Conservation (phyloP, 1,140 invertebrate species). For the Drosophila nasuta region DNA sequence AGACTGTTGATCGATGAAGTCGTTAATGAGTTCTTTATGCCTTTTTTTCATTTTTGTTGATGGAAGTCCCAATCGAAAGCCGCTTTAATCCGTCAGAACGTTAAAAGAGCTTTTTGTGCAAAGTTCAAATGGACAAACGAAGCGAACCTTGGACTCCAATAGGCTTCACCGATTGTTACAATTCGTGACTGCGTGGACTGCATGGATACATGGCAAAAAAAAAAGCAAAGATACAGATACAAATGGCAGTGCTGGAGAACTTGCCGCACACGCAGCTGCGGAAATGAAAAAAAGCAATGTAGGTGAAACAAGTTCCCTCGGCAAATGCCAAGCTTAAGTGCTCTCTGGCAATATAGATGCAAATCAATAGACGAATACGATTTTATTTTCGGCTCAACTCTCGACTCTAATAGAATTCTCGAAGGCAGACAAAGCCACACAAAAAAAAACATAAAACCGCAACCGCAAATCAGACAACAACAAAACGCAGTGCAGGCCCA, state of each 20-base stretch:
- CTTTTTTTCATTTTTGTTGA: slow-evolving; percentile 37
- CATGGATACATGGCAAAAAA: slow-evolving; percentile 1
- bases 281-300: slow-evolving; percentile 78
- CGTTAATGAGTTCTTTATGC: slow-evolving; percentile 59
- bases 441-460: slow-evolving; percentile 24
- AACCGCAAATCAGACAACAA: slow-evolving; percentile 73
- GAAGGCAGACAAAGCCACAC: slow-evolving; percentile 20
- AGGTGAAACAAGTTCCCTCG: slow-evolving; percentile 77
- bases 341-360: slow-evolving; percentile 66
- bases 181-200: slow-evolving; percentile 26
- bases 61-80: slow-evolving; percentile 30
- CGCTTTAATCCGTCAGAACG: slow-evolving; percentile 50
- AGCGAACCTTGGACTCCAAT: slow-evolving; percentile 65
- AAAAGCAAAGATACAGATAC: slow-evolving; percentile 26
- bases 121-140: slow-evolving; percentile 56
- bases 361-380: slow-evolving; percentile 71
- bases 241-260: slow-evolving; percentile 18
- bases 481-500: slow-evolving; percentile 50
- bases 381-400: slow-evolving; percentile 20
- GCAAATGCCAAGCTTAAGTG: slow-evolving; percentile 69
- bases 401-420: slow-evolving; percentile 72
- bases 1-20: slow-evolving; percentile 63
- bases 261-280: slow-evolving; percentile 75
- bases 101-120: slow-evolving; percentile 40
- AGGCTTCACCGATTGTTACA: slow-evolving; percentile 42